A percentile compares a stretch with the other conserved stretches of the same genome.
Evolutionary conservation across 2,888 invertebrate species (phyloP).

Genomic region (Lucinisca nassula): DNA sequence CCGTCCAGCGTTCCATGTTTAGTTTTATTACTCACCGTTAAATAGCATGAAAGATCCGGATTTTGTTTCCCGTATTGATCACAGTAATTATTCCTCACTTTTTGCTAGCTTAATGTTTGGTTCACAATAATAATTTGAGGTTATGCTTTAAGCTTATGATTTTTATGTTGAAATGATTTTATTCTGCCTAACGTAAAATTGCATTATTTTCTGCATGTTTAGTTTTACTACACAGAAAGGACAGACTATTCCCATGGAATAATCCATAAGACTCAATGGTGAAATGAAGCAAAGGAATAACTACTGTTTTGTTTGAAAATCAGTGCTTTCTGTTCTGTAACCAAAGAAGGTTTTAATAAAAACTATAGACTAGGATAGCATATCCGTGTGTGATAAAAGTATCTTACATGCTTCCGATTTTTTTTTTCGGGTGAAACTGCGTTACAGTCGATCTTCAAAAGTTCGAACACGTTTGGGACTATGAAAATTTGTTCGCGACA

Average conservation of each 20-base stretch:
- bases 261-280: neutral
- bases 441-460: no score
- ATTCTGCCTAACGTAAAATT: neutral
- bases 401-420: no score
- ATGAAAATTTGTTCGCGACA: no score
- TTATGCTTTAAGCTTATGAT: neutral
- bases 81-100: neutral
- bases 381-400: no score
- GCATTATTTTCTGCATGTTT: neutral
- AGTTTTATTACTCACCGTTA: neutral
- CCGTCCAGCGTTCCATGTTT: no score
- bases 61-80: neutral
- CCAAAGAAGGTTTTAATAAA: no score
- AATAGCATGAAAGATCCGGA: neutral
- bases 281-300: no score
- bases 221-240: neutral
- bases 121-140: neutral
- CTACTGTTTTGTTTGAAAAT: no score
- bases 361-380: no score
- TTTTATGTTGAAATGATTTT: constrained; percentile 6
- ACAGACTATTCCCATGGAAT: neutral
- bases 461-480: no score
- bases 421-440: no score
- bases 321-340: no score
- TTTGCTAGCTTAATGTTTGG: neutral